Base-by-base conservation (phyloP, 1,140 invertebrate genomes). In the Neodiprion lecontei region DNA sequence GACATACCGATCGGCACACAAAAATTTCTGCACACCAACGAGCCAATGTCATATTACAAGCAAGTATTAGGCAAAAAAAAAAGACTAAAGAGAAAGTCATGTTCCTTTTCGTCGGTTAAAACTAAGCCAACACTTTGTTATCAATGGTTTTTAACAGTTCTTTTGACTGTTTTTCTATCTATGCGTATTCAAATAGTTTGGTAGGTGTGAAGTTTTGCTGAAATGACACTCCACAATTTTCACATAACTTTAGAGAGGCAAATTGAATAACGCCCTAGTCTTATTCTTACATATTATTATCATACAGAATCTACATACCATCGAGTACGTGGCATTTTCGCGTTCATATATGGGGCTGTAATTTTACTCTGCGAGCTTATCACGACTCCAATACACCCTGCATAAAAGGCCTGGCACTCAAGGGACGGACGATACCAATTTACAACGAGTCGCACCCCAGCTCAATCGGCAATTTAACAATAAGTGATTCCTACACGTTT, bases 251-350 rank as follows among this genome's bases (percentile, higher is more conserved):
- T 5, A 70, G 48, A 61, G 49, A 48, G 66, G 48, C 48, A 40
- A 71, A 28, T 23, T 68, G 21, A 61, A 48, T 49, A 40, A 50
- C 47, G 47, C 66, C 28, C 72, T 72, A 67, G 23, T 72, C 61
- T 67, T 40, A 61, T 67, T 47, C 61, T 68, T 1, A 8, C 72
- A 21, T 40, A 10, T 69, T 65, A 67, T 71, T 12, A 72, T 50
- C 74, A 48, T 72, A 67, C 72, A 91, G 90, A 80, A 90, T 91
- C 81, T 91, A 89, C 76, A 88, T 91, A 78, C 85, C 89, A 67
- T 86, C 86, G 49, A 87, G 88, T 75, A 87, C 87, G 23, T 90
- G 88, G 88, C 84, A 80, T 75, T 89, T 91, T 74, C 79, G 79
- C 70, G 75, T 91, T 7, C 83, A 84, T 61, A 79, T 91, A 66